Base-by-base conservation (phyloP, 2,797 vertebrate genomes). In the Otus scops region DNA sequence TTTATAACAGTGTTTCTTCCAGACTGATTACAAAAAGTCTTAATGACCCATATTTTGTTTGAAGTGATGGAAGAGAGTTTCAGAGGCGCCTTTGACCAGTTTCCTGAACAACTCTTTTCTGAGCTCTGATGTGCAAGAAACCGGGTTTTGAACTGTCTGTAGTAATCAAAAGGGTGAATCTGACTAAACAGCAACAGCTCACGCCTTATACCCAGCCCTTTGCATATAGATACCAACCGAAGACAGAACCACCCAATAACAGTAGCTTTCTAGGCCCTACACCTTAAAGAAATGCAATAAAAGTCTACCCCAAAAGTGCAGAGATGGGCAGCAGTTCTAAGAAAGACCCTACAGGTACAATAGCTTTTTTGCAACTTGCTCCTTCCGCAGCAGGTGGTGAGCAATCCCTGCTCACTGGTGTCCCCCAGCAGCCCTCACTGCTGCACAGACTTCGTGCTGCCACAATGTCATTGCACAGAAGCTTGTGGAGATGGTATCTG, bases 351-450 rank as follows among this genome's bases (percentile, higher is more conserved):
- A 1, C 7, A 38, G n/a, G 17, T 27, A 4, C 9, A 32, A 56
- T 6, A 30, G 11, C 10, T 45, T 45, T 11, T 77, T 28, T 13
- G 14, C 32, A 79, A 3, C 38, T 47, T 1, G 0, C 6, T 48
- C 23, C 26, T 73, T 17, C n/a, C 41, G 27, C 6, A 13, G 20
- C 23, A 27, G 13, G 9, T 0, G 3, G 14, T 10, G 24, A 2
- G 1, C 21, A 41, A 0, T 11, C 71, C 47, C 23, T 36, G 30
- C 43, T 75, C 30, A 10, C 3, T 2, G 1, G 1, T 11, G n/a
- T 36, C 13, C 27, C 48, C 28, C 54, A 43, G 9, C 9, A 20
- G 9, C 32, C 22, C n/a, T 21, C n/a, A 13, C 9, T 0, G 0
- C 70, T 60, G 24, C 22, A 30, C 28, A 20, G 0, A 1, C 30